Evolutionary conservation across 2,797 vertebrate genomes (phyloP).

Genomic region (Macropus fuliginosus): DNA sequence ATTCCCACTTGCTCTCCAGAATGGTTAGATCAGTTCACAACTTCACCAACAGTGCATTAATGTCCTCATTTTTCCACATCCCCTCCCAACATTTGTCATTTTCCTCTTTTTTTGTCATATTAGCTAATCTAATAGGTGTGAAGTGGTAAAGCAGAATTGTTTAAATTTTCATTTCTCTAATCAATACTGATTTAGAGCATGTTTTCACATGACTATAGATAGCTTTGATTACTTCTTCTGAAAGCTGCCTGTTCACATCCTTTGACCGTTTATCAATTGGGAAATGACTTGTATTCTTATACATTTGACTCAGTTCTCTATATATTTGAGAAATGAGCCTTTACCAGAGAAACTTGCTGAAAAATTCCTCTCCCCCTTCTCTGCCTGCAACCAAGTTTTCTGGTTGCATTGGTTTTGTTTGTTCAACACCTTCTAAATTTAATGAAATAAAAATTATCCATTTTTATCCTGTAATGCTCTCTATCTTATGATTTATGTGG

Average conservation of each 20-base stretch:
- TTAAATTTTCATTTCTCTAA: background rate
- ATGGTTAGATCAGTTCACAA: background rate
- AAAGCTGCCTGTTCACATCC: background rate
- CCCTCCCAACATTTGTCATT: background rate
- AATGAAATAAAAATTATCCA: background rate
- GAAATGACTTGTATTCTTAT: background rate
- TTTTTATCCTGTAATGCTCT: background rate
- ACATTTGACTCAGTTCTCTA: background rate
- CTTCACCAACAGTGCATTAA: background rate
- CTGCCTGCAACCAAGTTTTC: background rate
- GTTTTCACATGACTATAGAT: background rate
- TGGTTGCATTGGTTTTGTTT: background rate
- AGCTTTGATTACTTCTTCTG: background rate
- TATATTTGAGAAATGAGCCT: background rate
- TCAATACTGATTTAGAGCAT: background rate
- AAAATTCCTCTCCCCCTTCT: background rate
- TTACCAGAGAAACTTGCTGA: background rate
- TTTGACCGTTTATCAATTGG: background rate
- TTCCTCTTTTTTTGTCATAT: background rate
- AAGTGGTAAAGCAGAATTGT: background rate
- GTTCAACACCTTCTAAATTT: background rate
- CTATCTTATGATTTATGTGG: background rate
- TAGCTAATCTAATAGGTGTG: background rate
- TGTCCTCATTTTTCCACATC: background rate
- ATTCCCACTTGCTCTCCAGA: background rate